These are phyloP conservation scores for Ictalurus punctatus DNA, from an alignment of 2,113 vertebrate genomes.

Conservation along the genomic window DNA sequence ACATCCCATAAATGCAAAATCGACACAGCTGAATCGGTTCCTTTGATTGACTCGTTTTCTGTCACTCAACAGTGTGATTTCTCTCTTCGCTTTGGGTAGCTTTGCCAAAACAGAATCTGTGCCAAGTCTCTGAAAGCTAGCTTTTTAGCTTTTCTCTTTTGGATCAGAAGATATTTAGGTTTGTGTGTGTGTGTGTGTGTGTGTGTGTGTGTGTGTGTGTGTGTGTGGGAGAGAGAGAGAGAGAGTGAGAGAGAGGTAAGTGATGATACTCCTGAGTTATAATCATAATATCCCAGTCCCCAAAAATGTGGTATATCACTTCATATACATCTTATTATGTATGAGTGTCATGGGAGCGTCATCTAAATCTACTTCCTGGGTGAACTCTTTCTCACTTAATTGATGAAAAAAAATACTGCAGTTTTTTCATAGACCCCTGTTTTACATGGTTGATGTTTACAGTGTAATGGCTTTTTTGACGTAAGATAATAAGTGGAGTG, in stretches of 20 bases:
- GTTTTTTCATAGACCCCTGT: background rate
- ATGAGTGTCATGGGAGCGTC: background rate
- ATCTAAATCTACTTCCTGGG: background rate
- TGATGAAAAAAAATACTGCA: background rate
- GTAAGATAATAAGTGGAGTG: background rate
- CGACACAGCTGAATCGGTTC: constrained; percentile 21
- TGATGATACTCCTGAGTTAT: background rate
- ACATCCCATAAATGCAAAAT: background rate
- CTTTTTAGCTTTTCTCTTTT: background rate
- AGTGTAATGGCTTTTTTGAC: constrained; percentile 16
- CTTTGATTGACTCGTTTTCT: background rate
- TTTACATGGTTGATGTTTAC: constrained; percentile 40
- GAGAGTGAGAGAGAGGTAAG: background rate
- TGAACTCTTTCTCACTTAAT: background rate
- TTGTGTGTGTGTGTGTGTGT: constrained; percentile 24
- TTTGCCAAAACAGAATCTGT: constrained; percentile 42
- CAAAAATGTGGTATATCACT: background rate
- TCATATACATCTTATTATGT: background rate
- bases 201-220: constrained; percentile 27
- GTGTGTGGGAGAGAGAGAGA: constrained; percentile 3
- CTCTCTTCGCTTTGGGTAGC: constrained; percentile 24
- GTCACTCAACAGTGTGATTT: background rate
- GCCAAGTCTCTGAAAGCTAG: constrained; percentile 35
- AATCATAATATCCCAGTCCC: background rate
- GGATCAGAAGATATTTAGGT: constrained; percentile 5